Conservation (phyloP, 2,888 invertebrate genomes). For the Spisula subtruncata region DNA sequence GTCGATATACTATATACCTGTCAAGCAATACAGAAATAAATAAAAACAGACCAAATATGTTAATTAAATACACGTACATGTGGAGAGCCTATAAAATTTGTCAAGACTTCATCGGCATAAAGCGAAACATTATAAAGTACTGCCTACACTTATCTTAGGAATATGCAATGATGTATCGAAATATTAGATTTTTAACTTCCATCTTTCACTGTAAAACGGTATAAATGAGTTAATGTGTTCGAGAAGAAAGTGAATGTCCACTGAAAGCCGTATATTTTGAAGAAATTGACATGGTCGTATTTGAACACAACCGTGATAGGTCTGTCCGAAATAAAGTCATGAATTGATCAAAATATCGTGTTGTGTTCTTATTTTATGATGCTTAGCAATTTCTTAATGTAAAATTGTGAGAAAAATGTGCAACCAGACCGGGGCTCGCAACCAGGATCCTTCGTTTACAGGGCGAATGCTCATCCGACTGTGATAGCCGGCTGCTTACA, state of each 20-base stretch:
- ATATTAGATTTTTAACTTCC: not conserved
- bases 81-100: no score
- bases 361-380: not conserved
- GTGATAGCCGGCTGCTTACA: no score
- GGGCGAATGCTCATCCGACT: no score
- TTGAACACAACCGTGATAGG: not conserved
- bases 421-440: no score
- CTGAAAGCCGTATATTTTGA: not conserved
- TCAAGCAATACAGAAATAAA: no score
- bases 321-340: slow-evolving; percentile 29
- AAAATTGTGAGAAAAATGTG: not conserved
- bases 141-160: no score
- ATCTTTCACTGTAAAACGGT: not conserved
- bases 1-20: no score
- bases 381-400: not conserved
- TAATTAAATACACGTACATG: no score
- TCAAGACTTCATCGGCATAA: no score
- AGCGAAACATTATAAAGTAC: no score
- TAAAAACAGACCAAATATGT: not conserved
- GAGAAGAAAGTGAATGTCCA: not conserved
- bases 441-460: no score
- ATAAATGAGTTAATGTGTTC: not conserved
- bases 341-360: not conserved
- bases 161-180: no score
- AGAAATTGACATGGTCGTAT: not conserved